Conservation (phyloP, 1,140 invertebrate genomes). For the Trachymyrmex septentrionalis region DNA sequence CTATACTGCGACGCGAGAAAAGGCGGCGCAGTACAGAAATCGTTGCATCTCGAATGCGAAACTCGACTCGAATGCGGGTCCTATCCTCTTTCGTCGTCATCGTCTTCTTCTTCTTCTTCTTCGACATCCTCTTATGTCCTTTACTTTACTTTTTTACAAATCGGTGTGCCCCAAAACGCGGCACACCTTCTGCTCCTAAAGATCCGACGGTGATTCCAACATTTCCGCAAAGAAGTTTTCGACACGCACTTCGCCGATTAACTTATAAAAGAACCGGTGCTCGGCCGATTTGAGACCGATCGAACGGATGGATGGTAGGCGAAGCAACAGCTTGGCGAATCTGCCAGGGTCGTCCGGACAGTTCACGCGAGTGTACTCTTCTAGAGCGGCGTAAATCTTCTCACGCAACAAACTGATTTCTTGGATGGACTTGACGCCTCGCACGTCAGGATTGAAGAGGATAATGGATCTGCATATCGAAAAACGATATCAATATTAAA, state of each 20-base stretch:
- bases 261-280: conserved; percentile 97
- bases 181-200: conserved; percentile 84
- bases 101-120: conserved; percentile 13
- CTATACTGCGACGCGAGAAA: not conserved
- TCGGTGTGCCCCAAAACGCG: conserved; percentile 82
- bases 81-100: conserved; percentile 17
- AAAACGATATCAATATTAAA: conserved; percentile 11
- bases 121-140: conserved; percentile 1
- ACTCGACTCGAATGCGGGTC: conserved; percentile 41
- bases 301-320: conserved; percentile 97
- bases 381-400: conserved; percentile 97
- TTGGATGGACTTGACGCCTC: conserved; percentile 93
- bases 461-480: conserved; percentile 91
- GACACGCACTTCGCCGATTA: conserved; percentile 92
- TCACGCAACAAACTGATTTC: conserved; percentile 96
- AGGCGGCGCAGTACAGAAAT: conserved; percentile 34
- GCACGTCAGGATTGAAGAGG: conserved; percentile 98
- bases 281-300: conserved; percentile 98
- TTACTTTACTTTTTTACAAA: conserved; percentile 69
- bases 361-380: conserved; percentile 96
- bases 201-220: conserved; percentile 88
- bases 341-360: conserved; percentile 97
- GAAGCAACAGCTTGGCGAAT: conserved; percentile 97
- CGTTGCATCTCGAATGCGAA: conserved; percentile 45
- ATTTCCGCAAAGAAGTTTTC: conserved; percentile 91